A percentile compares a stretch with the other conserved stretches of the same genome.
phyloP scores from a whole-genome alignment of 2,888 invertebrate species.

The Bibio marci region DNA sequence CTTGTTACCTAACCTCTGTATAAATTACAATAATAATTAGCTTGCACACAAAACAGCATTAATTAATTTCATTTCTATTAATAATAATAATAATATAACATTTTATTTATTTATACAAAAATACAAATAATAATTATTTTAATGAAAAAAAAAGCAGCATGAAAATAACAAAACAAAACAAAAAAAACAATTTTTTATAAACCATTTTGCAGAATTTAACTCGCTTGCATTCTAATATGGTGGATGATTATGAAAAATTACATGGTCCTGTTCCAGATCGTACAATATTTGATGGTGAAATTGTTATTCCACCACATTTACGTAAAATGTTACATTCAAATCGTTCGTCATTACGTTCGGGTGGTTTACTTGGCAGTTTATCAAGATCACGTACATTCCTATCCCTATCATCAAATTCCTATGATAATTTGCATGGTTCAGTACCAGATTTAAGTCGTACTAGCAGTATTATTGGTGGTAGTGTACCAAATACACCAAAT shows the following conservation, averaged over 20 bases:
- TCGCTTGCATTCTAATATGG: conserved; percentile 41
- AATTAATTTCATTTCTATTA: too few relatives aligned
- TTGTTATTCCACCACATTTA: conserved; percentile 23
- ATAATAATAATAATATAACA: too few relatives aligned
- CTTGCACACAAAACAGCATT: too few relatives aligned
- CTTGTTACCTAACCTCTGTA: too few relatives aligned
- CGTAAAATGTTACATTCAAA: conserved; percentile 11
- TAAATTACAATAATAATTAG: too few relatives aligned
- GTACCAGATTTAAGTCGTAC: conserved; percentile 26
- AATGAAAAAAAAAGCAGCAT: too few relatives aligned
- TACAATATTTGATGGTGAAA: conserved; percentile 20
- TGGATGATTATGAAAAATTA: conserved; percentile 16
- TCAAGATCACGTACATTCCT: conserved; percentile 39
- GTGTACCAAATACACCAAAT: conserved; percentile 24
- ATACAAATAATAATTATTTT: too few relatives aligned
- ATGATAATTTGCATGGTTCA: conserved; percentile 22
- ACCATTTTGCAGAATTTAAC: conserved; percentile 31
- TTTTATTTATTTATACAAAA: too few relatives aligned
- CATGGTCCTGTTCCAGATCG: conserved; percentile 18
- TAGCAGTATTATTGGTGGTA: too few relatives aligned
- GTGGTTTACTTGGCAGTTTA: conserved; percentile 34
- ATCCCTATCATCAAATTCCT: conserved; percentile 22
- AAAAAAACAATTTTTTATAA: not conserved
- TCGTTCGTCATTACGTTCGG: conserved; percentile 17
- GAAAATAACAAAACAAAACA: too few relatives aligned